Base-by-base conservation (phyloP, 1,140 invertebrate species). In the Zaprionus davidi region DNA sequence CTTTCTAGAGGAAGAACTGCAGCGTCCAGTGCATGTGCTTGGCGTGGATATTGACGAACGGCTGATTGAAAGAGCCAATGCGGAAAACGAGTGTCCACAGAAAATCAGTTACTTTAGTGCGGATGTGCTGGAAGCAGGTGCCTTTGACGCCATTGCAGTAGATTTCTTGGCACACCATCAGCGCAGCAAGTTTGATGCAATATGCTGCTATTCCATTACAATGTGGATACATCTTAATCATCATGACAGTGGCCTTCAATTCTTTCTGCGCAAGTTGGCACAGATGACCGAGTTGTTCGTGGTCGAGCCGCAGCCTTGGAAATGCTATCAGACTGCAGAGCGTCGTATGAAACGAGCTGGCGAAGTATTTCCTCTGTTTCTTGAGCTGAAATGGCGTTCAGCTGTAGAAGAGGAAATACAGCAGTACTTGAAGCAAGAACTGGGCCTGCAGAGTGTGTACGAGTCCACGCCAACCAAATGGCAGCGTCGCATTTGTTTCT, bases 161-260 rank as follows among this genome's bases (percentile, higher is more conserved):
- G 56, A 87, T 0, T 95, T 94, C 90, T 83, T 96, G 59, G 58
- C 83, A 9, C 72, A 71, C 1, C 66, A 93, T 67, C 77, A 93
- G 2, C 93, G 93, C 64, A 58, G 79, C 2, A 93, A 93, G 71
- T 97, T 97, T 93, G 95, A 97, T 93, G 93, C 95, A 15, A 93
- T 94, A 28, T 97, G 96, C 91, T 96, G 96, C 87, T 97, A 97
- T 92, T 97, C 96, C 17, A 94, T 97, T 13, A 97, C 96, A 15
- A 97, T 97, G 96, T 97, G 97, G 97, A 96, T 97, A 77, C 97
- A 97, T 92, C 84, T 97, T 26, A 97, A 97, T 91, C 93, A 96
- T 92, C 96, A 96, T 13, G 97, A 97, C 93, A 90, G 93, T 5
- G 96, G 96, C 1, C 90, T 97, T 15, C 82, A 93, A 58, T 64